A percentile compares a stretch with the other conserved stretches of the same genome.
Evolutionary conservation across 2,797 vertebrate genomes (phyloP).

Genomic region (Pampus argenteus): DNA sequence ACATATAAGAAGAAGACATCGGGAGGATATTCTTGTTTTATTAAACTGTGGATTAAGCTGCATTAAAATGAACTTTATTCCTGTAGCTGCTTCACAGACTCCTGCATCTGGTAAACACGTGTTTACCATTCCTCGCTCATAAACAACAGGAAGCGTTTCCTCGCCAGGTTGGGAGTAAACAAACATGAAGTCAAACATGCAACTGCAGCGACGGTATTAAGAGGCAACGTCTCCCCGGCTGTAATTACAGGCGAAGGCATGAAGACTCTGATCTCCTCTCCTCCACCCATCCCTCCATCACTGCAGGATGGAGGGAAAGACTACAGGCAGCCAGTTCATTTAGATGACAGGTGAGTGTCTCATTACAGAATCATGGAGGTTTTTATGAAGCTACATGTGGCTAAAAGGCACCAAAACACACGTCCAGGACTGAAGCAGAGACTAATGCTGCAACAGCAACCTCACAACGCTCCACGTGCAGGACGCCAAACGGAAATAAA

Average conservation of each 20-base stretch:
- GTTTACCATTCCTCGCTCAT: neutral
- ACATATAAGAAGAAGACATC: no score
- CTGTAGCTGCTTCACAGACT: no score
- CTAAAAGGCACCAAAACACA: neutral
- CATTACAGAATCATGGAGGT: neutral
- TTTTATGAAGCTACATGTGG: no score
- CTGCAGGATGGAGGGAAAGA: neutral
- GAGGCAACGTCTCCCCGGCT: conserved; percentile 9
- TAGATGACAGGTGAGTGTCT: conserved; percentile 12
- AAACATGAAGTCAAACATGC: neutral
- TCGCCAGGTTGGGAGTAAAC: neutral
- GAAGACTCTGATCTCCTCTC: conserved; percentile 30
- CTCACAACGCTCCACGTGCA: no score
- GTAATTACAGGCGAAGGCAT: conserved; percentile 25
- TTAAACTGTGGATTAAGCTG: no score
- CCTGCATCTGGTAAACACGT: neutral
- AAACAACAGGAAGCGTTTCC: neutral
- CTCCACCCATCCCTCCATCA: neutral
- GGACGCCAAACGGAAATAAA: no score
- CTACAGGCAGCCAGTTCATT: conserved; percentile 11
- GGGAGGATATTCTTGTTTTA: no score
- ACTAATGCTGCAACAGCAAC: no score
- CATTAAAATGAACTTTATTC: no score
- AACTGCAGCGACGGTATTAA: neutral
- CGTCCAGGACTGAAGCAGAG: no score